phyloP scores from a whole-genome alignment of 2,797 vertebrate species.

The Sparus aurata region DNA sequence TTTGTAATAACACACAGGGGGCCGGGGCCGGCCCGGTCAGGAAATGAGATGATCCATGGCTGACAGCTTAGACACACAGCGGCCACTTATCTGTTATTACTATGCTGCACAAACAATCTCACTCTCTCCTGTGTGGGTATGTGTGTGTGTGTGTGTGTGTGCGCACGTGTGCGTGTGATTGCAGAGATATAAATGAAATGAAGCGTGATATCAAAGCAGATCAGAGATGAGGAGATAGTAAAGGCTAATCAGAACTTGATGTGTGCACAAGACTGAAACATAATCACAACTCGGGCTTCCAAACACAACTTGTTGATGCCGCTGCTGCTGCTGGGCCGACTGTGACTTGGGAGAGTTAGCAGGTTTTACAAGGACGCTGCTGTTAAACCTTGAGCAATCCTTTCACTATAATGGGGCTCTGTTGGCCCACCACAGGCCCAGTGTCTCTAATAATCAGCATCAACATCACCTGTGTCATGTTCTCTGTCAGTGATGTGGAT shows the following conservation, averaged over 20 bases:
- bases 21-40: conserved; percentile 69
- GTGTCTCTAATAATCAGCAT: conserved; percentile 53
- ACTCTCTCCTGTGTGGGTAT: conserved; percentile 18
- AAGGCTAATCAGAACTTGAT: conserved; percentile 40
- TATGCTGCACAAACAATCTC: conserved; percentile 68
- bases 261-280: conserved; percentile 25
- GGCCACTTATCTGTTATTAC: conserved; percentile 81
- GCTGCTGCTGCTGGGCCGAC: not conserved
- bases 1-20: conserved; percentile 83
- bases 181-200: conserved; percentile 37
- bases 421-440: conserved; percentile 47
- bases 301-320: conserved; percentile 35
- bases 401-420: conserved; percentile 39
- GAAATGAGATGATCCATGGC: conserved; percentile 84
- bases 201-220: conserved; percentile 52
- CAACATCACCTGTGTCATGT: conserved; percentile 65
- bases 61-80: conserved; percentile 81
- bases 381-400: conserved; percentile 49
- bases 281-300: conserved; percentile 13
- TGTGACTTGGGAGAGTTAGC: conserved; percentile 23
- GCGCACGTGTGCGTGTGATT: not conserved
- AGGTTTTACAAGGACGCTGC: conserved; percentile 39
- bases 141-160: conserved; percentile 4
- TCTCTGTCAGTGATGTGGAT: conserved; percentile 61
- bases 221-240: conserved; percentile 42